These are phyloP conservation scores for Oryzias celebensis DNA, from an alignment of 2,113 vertebrate species.

Conservation along the genomic window DNA sequence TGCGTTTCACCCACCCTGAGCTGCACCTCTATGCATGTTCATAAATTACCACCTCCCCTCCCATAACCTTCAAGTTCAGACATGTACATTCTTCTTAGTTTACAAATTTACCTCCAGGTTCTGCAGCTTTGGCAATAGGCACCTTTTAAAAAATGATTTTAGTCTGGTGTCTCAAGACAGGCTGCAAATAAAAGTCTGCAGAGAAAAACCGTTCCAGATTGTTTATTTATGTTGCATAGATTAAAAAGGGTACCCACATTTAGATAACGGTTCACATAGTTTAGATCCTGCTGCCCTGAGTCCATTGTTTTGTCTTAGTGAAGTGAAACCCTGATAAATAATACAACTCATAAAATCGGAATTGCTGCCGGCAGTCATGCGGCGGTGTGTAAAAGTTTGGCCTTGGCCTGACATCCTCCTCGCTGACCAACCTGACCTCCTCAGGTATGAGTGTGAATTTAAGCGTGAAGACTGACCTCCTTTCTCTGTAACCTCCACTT, in stretches of 20 bases:
- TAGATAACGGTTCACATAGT: neutral
- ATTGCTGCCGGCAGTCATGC: slow-evolving; percentile 36
- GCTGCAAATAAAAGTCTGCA: too few relatives aligned
- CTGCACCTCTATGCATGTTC: slow-evolving; percentile 51
- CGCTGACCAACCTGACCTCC: slow-evolving; percentile 17
- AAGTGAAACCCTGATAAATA: slow-evolving; percentile 51
- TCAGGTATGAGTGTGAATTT: too few relatives aligned
- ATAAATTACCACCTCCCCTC: slow-evolving; percentile 26
- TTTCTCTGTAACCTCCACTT: neutral
- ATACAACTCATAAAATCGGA: slow-evolving; percentile 33
- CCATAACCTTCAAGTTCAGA: slow-evolving; percentile 72
- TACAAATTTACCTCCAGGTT: slow-evolving; percentile 73
- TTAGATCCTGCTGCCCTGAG: slow-evolving; percentile 28
- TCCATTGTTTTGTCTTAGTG: slow-evolving; percentile 44
- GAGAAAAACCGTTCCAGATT: too few relatives aligned
- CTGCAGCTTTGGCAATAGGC: slow-evolving; percentile 55
- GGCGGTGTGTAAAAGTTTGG: slow-evolving; percentile 32
- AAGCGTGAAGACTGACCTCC: neutral
- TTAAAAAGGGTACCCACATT: neutral
- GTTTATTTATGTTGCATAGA: too few relatives aligned
- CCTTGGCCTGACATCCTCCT: slow-evolving; percentile 25
- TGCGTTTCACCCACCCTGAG: slow-evolving; percentile 18
- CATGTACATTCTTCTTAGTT: slow-evolving; percentile 66
- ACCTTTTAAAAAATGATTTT: slow-evolving; percentile 24
- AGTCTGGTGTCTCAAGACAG: slow-evolving; percentile 1